Evolutionary conservation across 2,888 invertebrate species (phyloP), one percentile per base, ranked within the genome.

Genomic region (Octodonta nipae): DNA sequence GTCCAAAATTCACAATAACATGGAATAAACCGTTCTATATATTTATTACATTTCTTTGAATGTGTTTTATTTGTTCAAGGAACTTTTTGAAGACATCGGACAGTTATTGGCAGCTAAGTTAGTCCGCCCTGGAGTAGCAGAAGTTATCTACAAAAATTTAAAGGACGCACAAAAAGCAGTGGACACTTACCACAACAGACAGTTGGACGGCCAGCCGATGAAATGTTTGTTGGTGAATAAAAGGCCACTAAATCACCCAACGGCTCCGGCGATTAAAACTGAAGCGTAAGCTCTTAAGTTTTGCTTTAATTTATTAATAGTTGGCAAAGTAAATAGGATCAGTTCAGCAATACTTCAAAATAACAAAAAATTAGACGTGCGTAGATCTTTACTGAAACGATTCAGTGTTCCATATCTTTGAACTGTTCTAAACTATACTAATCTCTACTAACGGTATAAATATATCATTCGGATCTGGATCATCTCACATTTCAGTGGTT

Each of bases 191-290:
- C 89, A 92, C 58, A 89, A 91, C 60, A 67, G 92, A 30, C 88
- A 89, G 54, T 65, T 93, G 26, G 92, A 93, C 65, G 89, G 91
- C 1, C 85, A 86, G 54, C 88, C 88, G 3, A 89, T 89, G 89
- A 86, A 85, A 56, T 88, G 87, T 56, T 70, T 86, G 33, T 67
- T 88, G 40, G 85, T 87, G 5, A 82, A 83, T 54, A 82, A 83
- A 25, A 67, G 81, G 51, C 67, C 75, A 25, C 65, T 73, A 40
- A 68, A 70, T 54, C 73, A 73, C 48, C 68, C 72, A 8, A 68
- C 71, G 13, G 66, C 63, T 28, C 62, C 66, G 26, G 61, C 65
- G 2, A 50, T 67, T 14, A 47, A 54, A 37, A 37, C 45, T 26
- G 51, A 55, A 39, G 40, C 47, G 55, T 56, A 44, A 49, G 49